Evolutionary conservation across 2,113 vertebrate species (phyloP), one percentile per base, ranked within the genome.

Genomic region (Psittacula cyanocephala): DNA sequence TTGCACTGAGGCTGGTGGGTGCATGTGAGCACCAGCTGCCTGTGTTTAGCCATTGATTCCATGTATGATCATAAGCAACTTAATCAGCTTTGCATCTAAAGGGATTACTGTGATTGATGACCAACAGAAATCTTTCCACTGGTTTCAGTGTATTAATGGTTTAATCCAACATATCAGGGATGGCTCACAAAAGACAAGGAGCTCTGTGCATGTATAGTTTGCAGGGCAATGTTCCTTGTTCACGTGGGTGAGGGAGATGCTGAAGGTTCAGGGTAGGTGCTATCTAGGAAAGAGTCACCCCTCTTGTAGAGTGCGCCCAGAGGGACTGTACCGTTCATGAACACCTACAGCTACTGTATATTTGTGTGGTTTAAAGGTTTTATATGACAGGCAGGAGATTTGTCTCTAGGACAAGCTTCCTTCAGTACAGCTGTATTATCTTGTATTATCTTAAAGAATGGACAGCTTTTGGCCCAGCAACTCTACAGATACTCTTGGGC

Each of bases 31-130:
- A 50, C 93, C 91, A 88, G 88, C 75, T 55, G 79, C 64, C 60
- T 28, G 44, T 37, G 60, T 86, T 94, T 43, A 92, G 47, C 78
- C 91, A 75, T 64, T 39, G 79, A 74, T 65, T 79, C 70, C 76
- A 4, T 11, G 18, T 53, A 52, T 50, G 92, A 43, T 76, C 76
- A 64, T 47, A 76, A 78, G 81, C 31, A 86, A 72, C 74, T 84
- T 96, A 86, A 88, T 71, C 93, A 95, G 88, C 92, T 94, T 92
- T 93, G 37, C 28, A 62, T 62, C 91, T 84, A 50, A 90, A 84
- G 80, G 57, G 47, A 72, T 94, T 95, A 27, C 62, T 19, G 6
- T 84, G 83, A 52, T 49, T 79, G 44, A 77, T 60, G 86, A 69
- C 70, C 57, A 81, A 64, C 24, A n/a, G 41, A 64, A 83, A 71